Base-by-base conservation (phyloP, 2,888 invertebrate genomes). In the Latrodectus hesperus region DNA sequence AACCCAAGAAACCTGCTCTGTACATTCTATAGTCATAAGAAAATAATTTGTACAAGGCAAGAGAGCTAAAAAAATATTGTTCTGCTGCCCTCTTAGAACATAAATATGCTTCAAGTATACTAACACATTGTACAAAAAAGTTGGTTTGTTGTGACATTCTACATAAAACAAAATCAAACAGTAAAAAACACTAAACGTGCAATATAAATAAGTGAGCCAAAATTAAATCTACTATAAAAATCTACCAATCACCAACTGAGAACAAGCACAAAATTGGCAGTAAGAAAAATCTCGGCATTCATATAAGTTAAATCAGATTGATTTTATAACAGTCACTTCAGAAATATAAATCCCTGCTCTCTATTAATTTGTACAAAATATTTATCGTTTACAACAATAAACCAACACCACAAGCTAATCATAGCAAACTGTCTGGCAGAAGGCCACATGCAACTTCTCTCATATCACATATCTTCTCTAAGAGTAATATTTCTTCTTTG, bases 191-290 rank as follows among this genome's bases (percentile, higher is more conserved):
- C 72, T 81, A 81, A 87, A 87, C 76, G 84, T 88, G 81, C 88
- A 85, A 76, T 85, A 88, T 88, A 88, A 88, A 88, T 88, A 88
- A 88, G 88, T 88, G 88, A 88, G 84, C 88, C 70, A 64, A 83
- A 88, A 85, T 65, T 65, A 52, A 74, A 81, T 78, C 65, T 51
- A 67, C 81, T 85, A 85, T 84, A 80, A 88, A 84, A 79, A 80
- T 68, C 84, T 84, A 85, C 88, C 84, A 53, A 75, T 78, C 85
- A 84, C 88, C 81, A 71, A 71, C 72, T 26, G 65, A 75, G 38
- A 85, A 88, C 75, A 88, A 88, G 84, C 79, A 85, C 88, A 82
- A 81, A 88, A 83, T 85, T 88, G 85, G 88, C 88, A 88, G 88
- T 88, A 85, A 84, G 76, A 76, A 79, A 76, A 79, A 84, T 88